Evolutionary conservation across 2,113 vertebrate species (phyloP).

Genomic region (Sardina pilchardus): DNA sequence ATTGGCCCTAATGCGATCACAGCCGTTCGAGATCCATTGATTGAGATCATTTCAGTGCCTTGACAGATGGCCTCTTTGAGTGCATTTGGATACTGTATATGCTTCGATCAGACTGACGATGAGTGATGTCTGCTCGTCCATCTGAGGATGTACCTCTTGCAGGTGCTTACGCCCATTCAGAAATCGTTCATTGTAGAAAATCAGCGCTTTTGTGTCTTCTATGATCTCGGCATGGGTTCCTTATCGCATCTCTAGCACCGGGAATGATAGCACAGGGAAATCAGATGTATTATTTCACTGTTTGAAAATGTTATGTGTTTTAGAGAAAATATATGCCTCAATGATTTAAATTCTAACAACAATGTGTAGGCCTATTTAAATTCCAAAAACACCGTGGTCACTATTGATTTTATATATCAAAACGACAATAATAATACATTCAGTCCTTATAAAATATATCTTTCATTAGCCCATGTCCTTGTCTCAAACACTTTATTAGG

Average conservation of each 20-base stretch:
- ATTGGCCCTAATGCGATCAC: neutral
- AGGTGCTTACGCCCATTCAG: neutral
- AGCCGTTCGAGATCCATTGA: constrained; percentile 12
- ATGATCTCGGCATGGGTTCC: neutral
- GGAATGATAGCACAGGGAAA: neutral
- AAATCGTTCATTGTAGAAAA: neutral
- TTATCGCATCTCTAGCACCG: neutral
- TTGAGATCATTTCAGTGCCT: neutral
- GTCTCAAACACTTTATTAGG: neutral
- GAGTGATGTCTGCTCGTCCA: constrained; percentile 1
- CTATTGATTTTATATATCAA: neutral
- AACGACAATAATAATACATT: neutral
- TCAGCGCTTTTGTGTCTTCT: neutral
- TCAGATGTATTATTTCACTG: neutral
- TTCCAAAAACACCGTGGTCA: neutral
- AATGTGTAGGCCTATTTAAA: too few relatives aligned
- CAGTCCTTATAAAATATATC: neutral
- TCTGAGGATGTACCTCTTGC: neutral
- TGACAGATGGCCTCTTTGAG: constrained; percentile 16
- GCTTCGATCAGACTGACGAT: constrained; percentile 5
- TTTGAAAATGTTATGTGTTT: neutral
- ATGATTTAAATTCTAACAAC: neutral
- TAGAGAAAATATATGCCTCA: neutral
- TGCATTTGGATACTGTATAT: constrained; percentile 11
- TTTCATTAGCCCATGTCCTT: neutral